A percentile compares a stretch with the other conserved stretches of the same genome.
Evolutionary conservation across 2,797 vertebrate species (phyloP).

Genomic region (Enteromius thamalakanensis): DNA sequence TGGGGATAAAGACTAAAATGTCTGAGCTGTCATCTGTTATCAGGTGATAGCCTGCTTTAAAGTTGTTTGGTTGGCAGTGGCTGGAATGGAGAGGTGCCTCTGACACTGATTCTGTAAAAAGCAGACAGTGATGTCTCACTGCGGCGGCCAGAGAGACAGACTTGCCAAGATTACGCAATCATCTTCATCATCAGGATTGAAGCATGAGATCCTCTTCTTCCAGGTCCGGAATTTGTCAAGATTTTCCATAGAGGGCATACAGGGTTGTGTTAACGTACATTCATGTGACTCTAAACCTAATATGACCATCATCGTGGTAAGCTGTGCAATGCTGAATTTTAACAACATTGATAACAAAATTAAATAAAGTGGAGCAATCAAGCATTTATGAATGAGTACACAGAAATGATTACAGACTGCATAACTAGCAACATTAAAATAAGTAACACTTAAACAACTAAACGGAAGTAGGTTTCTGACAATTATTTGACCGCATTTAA

Average conservation of each 20-base stretch:
- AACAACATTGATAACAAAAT: not conserved
- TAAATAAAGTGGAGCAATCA: not conserved
- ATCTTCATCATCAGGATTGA: slow-evolving; percentile 28
- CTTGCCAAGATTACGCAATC: slow-evolving; percentile 41
- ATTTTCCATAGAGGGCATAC: not conserved
- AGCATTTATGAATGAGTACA: not conserved
- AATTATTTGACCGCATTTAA: not conserved
- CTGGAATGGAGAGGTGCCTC: slow-evolving; percentile 41
- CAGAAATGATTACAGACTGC: not conserved
- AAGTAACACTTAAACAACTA: not conserved
- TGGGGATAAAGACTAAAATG: slow-evolving; percentile 27
- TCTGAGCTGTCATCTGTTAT: slow-evolving; percentile 41
- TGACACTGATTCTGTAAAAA: slow-evolving; percentile 49
- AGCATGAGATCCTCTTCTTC: slow-evolving; percentile 21
- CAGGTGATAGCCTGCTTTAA: slow-evolving; percentile 45
- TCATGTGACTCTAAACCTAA: slow-evolving; percentile 22
- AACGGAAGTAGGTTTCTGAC: not conserved
- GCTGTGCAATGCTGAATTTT: not conserved
- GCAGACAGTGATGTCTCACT: slow-evolving; percentile 49
- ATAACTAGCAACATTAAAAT: not conserved
- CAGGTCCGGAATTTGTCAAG: slow-evolving; percentile 29
- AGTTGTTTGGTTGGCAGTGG: slow-evolving; percentile 40
- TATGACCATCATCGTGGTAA: not conserved
- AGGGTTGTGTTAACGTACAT: not conserved
- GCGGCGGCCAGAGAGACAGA: slow-evolving; percentile 35